These are phyloP conservation scores for Sapajus apella DNA, from an alignment of 2,113 vertebrate species.

Conservation along the genomic window DNA sequence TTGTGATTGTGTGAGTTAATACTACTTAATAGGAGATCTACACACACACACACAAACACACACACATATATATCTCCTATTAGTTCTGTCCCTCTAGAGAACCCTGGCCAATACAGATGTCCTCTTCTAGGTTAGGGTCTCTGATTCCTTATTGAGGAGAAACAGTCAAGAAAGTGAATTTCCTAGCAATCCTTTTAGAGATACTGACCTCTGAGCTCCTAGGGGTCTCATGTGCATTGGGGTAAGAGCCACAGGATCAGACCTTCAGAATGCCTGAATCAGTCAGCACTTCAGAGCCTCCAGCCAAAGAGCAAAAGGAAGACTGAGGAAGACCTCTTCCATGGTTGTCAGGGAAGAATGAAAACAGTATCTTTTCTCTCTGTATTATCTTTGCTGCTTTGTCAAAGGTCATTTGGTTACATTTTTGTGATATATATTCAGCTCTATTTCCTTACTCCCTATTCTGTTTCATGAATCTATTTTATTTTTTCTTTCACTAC, in stretches of 20 bases:
- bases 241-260: neutral
- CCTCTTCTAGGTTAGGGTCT: neutral
- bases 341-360: neutral
- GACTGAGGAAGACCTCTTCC: neutral
- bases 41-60: too few species aligned
- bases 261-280: neutral
- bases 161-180: neutral
- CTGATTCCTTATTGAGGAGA: neutral
- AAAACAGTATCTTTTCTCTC: neutral
- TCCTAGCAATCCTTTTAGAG: neutral
- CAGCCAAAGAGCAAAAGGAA: neutral
- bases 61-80: too few species aligned
- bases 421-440: neutral
- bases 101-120: neutral
- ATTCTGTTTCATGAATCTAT: neutral
- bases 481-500: neutral
- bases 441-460: neutral
- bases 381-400: neutral
- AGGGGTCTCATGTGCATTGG: neutral
- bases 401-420: neutral
- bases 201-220: neutral
- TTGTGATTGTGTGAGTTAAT: too few species aligned
- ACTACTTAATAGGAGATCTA: too few species aligned
- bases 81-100: too few species aligned
- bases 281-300: neutral